Evolutionary conservation across 2,888 invertebrate genomes (phyloP), one percentile per base, ranked within the genome.

Genomic region (Noctua fimbriata): DNA sequence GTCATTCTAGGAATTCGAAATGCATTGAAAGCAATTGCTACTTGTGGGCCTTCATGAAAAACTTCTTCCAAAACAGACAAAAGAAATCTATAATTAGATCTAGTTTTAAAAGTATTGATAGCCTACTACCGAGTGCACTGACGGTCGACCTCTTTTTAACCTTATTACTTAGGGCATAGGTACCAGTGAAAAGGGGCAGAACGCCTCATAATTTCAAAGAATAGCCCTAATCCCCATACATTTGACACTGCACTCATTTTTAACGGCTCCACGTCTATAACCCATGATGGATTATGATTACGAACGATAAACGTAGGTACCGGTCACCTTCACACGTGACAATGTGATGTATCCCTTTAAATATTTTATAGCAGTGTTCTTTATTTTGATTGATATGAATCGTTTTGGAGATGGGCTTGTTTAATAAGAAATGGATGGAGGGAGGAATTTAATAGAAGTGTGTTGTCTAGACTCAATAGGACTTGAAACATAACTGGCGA

Each of bases 201-300:
- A 12, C 44, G 44, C 28, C 52, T 21, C 36, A 41, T 32, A 52
- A 78, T 52, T 75, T 75, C 7, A 63, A 47, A 92, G 94, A 94
- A 92, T 94, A 83, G 36, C 92, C 93, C 94, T 92, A 92, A 93
- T 93, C 91, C 87, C 75, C 85, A 49, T 80, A 89, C 90, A 90
- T 93, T 90, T 92, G 93, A 93, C 93, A 92, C 89, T 79, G 83
- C 84, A 81, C 89, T 90, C 88, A 88, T 90, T 87, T 90, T 90
- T 85, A 92, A 88, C 88, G 85, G 75, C 69, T 65, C 81, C 69
- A 74, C 83, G 88, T 86, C 87, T 86, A 86, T 84, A 84, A 81
- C 73, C 73, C 78, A 86, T 94, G 95, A 95, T 94, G 91, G 93
- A 95, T 95, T 93, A 94, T 95, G 94, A 94, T 95, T 93, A 93